Base-by-base conservation (phyloP, 2,113 vertebrate species). In the Lagenorhynchus albirostris region DNA sequence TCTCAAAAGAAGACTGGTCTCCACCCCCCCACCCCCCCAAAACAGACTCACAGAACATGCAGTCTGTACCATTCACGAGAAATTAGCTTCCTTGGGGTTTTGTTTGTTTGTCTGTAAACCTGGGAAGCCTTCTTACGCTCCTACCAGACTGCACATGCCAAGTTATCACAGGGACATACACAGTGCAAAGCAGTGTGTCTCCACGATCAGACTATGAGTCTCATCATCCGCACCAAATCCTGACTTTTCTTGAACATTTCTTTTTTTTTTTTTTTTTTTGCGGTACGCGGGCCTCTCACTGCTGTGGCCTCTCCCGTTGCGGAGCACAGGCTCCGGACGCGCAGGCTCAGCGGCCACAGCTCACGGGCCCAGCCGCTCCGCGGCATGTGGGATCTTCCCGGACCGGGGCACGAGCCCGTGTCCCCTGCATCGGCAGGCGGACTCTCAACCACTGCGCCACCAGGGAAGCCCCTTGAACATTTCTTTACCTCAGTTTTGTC, bases 401-500 rank as follows among this genome's bases (percentile, higher is more conserved):
- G 47, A 13, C 47, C 47, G 12, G 47, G 47, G 47, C 12, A 47
- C 12, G 3, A 13, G 3, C 47, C 47, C 47, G 12, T 3, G 0
- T 50, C 3, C 12, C 47, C 12, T 50, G 47, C 47, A 50, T 50
- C 1, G 47, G 47, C 47, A 50, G 47, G 47, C 1, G 0, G 47
- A 13, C 47, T 1, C 47, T 1, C 47, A 50, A 50, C 47, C 47
- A 50, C 47, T 50, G 12, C 47, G 12, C 47, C 47, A 50, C 47
- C 47, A 47, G 47, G 47, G 11, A 47, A 47, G 47, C 47, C 47
- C 11, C 31, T 36, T 74, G 26, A 44, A 55, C 17, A 83, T 33
- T 90, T 95, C 68, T 88, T 58, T 84, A 94, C 18, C 26, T 82
- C 67, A n/a, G 29, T 96, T 71, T 73, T 87, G 18, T 92, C 50